These are phyloP conservation scores for Psittacula echo DNA, from an alignment of 2,797 vertebrate genomes.

Conservation along the genomic window DNA sequence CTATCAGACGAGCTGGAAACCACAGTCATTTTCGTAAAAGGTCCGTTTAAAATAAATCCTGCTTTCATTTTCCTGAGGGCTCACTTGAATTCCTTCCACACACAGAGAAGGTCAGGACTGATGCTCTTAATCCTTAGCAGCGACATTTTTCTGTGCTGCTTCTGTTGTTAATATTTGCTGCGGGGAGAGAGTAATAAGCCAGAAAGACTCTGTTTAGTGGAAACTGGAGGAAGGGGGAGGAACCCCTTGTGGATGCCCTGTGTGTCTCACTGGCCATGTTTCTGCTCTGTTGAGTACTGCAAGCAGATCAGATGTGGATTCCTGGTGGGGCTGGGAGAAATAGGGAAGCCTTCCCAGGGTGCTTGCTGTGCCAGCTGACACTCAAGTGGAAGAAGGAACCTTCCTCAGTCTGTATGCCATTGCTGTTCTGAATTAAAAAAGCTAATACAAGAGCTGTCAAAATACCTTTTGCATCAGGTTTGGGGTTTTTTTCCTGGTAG, in stretches of 20 bases:
- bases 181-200: conserved; percentile 44
- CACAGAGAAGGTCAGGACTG: conserved; percentile 50
- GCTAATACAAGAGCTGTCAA: not conserved
- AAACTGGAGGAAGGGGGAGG: not conserved
- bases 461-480: not conserved
- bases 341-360: not conserved
- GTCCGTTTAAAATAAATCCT: conserved; percentile 68
- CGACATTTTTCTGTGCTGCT: not conserved
- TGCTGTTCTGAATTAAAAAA: not conserved
- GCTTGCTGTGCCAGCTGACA: not conserved
- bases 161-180: conserved; percentile 65
- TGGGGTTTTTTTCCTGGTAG: not conserved
- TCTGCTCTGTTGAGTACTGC: not conserved
- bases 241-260: not conserved
- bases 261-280: fast-evolving
- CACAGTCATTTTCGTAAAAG: conserved; percentile 68
- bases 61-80: conserved; percentile 66
- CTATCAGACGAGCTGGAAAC: conserved; percentile 48
- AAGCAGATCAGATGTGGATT: not conserved
- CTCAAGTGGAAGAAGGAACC: not conserved
- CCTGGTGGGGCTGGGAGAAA: not conserved
- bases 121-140: conserved; percentile 58
- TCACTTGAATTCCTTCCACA: conserved; percentile 60
- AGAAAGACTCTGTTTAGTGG: conserved; percentile 18
- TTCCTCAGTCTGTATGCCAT: not conserved